Evolutionary conservation across 2,888 invertebrate genomes (phyloP), one percentile per base, ranked within the genome.

Genomic region (Idaea dimidiata): DNA sequence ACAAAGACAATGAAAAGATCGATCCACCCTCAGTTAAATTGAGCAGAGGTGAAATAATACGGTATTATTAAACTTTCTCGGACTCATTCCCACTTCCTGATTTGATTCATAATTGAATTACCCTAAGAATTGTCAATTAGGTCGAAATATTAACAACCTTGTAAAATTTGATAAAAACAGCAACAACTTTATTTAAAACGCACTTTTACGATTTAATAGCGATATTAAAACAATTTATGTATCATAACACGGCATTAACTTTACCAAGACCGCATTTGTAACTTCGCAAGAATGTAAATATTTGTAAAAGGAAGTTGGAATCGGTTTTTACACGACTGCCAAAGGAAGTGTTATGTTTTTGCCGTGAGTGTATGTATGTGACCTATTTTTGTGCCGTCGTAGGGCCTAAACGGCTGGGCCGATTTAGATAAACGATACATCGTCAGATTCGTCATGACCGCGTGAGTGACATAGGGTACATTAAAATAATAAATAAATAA

Each of bases 141-240:
- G 54, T 16, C 54, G 54, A 7, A 17, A 54, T 54, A 17, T 54
- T 54, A 54, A 16, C 54, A 17, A 54, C 6, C 54, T 10, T 54
- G 17, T 17, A 54, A 16, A n/a, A 54, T 54, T n/a, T 17, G 16
- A 18, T 59, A 63, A 33, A 62, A 59, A 62, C 32, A 43, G 43
- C 54, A 14, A 54, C 17, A 31, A n/a, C 18, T 56, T 17, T 58
- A 62, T 64, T 67, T 66, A 65, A 69, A 65, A 62, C 57, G 24
- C 53, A 58, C 62, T 57, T 59, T 59, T 64, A 59, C 58, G 65
- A 69, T 57, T 66, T 69, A 58, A 67, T 60, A 62, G 61, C 56
- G 62, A 59, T 65, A 65, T 66, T 66, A 65, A 67, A 58, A 17
- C 59, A 58, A 68, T 71, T 69, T 68, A 66, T 68, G 68, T 59